Evolutionary conservation across 2,797 vertebrate genomes (phyloP), one percentile per base, ranked within the genome.

Genomic region (Hephaestus fuliginosus): DNA sequence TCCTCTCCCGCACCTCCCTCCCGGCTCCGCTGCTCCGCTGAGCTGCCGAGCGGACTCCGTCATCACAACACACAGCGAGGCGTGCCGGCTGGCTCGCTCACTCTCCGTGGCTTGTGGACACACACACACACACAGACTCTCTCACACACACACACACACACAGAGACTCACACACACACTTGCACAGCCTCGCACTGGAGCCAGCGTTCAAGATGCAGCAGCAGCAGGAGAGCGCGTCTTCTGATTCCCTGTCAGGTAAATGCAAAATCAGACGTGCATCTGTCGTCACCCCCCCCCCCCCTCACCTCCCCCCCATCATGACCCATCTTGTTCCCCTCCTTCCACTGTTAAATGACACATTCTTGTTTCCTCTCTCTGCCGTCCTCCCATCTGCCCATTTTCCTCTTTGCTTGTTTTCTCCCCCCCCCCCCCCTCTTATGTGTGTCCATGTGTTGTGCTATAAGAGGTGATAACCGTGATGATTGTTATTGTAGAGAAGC

Each of bases 211-310:
- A 92, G 87, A 95, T 96, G 95, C 93, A 95, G 86, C 91, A 91
- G 71, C 93, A 39, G 30, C 30, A 91, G 53, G 91, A 90, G 63
- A 94, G 83, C 82, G 86, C 91, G 84, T 91, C 94, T 84, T 92
- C 92, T 73, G 92, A 95, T 84, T 90, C 92, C 69, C 74, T 93
- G 72, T 80, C 95, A 95, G 96, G 96, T 96, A 95, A 94, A 91
- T 30, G 46, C 62, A 86, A 73, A 81, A 57, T 28, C 2, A 65
- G 36, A 70, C 62, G 25, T 80, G 52, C 13, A 13, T 81, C 53
- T 65, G 12, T 55, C 64, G 65, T 70, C 46, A 56, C 25, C 72
- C 15, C 30, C 28, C 30, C 30, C 30, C 30, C 3, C 30, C 30
- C 30, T 2, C 30, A 33, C 30, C 30, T 25, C 25, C 25, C 2